Conservation (phyloP, 2,888 invertebrate species). For the Hartigia nigra region DNA sequence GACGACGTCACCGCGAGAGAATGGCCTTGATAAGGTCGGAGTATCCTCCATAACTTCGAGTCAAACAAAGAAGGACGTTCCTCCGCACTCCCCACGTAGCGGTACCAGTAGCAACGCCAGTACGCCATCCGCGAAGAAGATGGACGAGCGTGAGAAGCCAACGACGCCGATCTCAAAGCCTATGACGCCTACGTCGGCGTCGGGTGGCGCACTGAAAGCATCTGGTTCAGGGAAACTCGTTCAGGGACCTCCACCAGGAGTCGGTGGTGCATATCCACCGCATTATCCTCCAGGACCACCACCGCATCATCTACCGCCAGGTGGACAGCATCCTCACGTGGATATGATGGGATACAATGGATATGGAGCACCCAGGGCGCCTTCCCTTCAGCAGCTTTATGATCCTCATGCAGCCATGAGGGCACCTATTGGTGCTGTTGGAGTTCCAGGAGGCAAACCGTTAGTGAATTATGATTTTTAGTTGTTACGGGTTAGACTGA, state of each 20-base stretch:
- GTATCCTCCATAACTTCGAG: slow-evolving; percentile 53
- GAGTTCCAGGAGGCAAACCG: slow-evolving; percentile 86
- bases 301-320: slow-evolving; percentile 72
- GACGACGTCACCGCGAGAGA: slow-evolving; percentile 86
- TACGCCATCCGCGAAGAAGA: slow-evolving; percentile 86
- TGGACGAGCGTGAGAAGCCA: slow-evolving; percentile 83
- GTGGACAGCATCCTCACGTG: slow-evolving; percentile 71
- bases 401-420: slow-evolving; percentile 76
- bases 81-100: slow-evolving; percentile 71
- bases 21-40: slow-evolving; percentile 82
- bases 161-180: slow-evolving; percentile 91
- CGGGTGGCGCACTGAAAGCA: slow-evolving; percentile 52
- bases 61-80: slow-evolving; percentile 59
- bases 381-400: slow-evolving; percentile 72
- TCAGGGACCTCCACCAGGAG: slow-evolving; percentile 49
- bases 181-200: slow-evolving; percentile 81
- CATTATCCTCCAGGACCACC: slow-evolving; percentile 69
- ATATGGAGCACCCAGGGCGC: slow-evolving; percentile 71
- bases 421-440: slow-evolving; percentile 72
- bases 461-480: slow-evolving; percentile 68
- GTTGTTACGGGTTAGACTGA: background rate
- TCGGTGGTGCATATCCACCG: slow-evolving; percentile 58
- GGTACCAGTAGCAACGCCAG: slow-evolving; percentile 91
- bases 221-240: slow-evolving; percentile 63
- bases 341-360: slow-evolving; percentile 74